Base-by-base conservation (phyloP, 2,113 vertebrate genomes). In the Oreotragus oreotragus region DNA sequence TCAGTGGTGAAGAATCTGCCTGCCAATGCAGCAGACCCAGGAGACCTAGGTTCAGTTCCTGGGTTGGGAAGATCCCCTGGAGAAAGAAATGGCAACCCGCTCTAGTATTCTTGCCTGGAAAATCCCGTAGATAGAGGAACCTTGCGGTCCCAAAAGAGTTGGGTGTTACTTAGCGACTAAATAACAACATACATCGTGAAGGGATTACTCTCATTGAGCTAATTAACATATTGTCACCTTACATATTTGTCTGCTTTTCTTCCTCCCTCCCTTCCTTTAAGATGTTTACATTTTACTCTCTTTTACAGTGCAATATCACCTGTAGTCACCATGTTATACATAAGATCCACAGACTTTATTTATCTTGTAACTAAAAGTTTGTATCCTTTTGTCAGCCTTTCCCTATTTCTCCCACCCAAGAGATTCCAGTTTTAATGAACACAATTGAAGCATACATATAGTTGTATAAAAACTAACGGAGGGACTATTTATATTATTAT, bases 351-450 rank as follows among this genome's bases (percentile, higher is more conserved):
- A 84, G 33, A 90, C 28, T 53, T 53, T 83, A 60, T 15, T 90
- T 28, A 73, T 60, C 62, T 90, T 76, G 13, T 39, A 77, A 90
- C 14, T 49, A 66, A 76, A 84, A 90, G 53, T 90, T 39, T 19
- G 0, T 60, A n/a, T 95, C 14, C 79, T 94, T 39, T 89, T 84
- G 83, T 53, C 27, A 76, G 33, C 2, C 21, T 84, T 28, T 77
- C n/a, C 58, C 14, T 62, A 0, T 64, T 85, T 83, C 39, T 33
- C 55, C 47, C 28, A n/a, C 43, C 45, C 15, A 7, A 73, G 45
- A 60, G 83, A 51, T 57, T 89, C 47, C 15, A 39, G 2, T 85
- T 97, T 97, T 96, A 88, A 93, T 84, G 73, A 93, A 55, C 14
- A 39, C 39, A 76, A 43, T 47, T 45, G 6, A 95, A 57, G 36